Percentiles rank a stretch among this genome's conserved stretches.
phyloP scores from a whole-genome alignment of 37 sponge, comb jelly and placozoan species.

The Bolinopsis microptera region DNA sequence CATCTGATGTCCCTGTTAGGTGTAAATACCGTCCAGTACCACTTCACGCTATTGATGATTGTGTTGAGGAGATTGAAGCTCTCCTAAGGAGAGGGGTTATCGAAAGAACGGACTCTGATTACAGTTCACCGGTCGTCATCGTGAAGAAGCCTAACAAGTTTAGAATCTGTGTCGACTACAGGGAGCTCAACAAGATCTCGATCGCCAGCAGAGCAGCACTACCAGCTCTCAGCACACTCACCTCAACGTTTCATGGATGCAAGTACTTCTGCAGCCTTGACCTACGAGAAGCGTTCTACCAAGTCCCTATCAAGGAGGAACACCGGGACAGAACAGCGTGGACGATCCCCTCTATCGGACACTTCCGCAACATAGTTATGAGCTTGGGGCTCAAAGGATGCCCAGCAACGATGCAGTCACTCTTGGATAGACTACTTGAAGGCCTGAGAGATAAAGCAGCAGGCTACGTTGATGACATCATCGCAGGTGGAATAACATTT shows the following conservation, averaged over 20 bases:
- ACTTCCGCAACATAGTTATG: background rate
- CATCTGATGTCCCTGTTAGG: background rate
- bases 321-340: background rate
- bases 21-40: background rate
- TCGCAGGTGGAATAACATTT: background rate
- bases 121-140: background rate
- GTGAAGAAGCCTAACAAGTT: background rate
- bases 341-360: background rate
- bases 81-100: background rate
- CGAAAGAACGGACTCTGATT: background rate
- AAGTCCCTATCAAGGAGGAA: background rate
- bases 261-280: background rate
- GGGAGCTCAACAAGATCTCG: background rate
- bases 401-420: background rate
- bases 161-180: background rate
- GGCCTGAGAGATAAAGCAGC: background rate
- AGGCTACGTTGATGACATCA: background rate
- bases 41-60: background rate
- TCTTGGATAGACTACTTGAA: background rate
- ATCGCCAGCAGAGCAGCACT: background rate
- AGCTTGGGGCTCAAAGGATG: background rate
- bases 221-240: background rate
- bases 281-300: background rate
- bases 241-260: background rate
- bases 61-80: background rate